Evolutionary conservation across 2,113 vertebrate species (phyloP), one percentile per base, ranked within the genome.

Genomic region (Euleptes europaea): DNA sequence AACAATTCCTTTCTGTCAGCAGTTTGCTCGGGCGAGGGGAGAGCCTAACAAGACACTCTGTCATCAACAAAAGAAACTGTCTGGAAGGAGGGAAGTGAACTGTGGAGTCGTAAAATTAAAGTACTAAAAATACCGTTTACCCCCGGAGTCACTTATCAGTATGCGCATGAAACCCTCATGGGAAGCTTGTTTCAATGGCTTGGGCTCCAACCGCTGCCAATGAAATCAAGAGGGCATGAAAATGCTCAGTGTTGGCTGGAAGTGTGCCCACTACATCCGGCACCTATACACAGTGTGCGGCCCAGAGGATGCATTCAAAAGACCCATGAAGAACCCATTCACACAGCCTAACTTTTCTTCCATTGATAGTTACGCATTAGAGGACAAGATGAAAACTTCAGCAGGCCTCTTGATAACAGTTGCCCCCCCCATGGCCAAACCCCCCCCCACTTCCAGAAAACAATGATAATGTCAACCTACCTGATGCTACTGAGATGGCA

Each of bases 1-100:
- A n/a, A 77, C 70, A 80, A 86, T 83, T 44, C 47, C n/a, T 23
- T 31, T 49, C 74, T 82, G 72, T 80, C 85, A 80, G 84, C 70
- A 1, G 1, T 65, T 2, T 28, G 69, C 82, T 47, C 19, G 1
- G 14, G 51, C 11, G 0, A 38, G 77, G 78, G 33, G 9, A 21
- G 8, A 78, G 63, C 49, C 2, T 0, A 0, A 92, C 83, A 88
- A 73, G 85, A 74, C 38, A 80, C 67, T 49, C 17, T 47, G 90
- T 79, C 71, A 82, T 60, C 13, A 85, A 71, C 63, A 54, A 86
- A 73, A 51, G 9, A 28, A 0, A 0, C 13, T 21, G 65, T 35
- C 28, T 6, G 31, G 40, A 15, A 57, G 54, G 42, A 0, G 38
- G 33, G 63, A n/a, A 67, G 44, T 65, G 78, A 88, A 66, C 76